Conservation (phyloP, 2,888 invertebrate genomes). For the Trachelus tabidus region DNA sequence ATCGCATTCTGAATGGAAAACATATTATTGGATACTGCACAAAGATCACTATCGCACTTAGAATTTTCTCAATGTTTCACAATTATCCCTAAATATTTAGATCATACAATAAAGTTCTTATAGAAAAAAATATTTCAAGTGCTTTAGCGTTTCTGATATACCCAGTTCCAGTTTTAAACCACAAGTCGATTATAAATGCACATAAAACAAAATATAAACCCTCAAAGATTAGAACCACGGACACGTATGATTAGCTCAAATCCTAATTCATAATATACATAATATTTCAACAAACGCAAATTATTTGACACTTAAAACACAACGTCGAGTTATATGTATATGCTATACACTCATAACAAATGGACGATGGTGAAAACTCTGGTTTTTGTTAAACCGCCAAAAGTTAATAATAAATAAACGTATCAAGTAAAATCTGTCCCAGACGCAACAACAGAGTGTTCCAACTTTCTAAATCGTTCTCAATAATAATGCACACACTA, state of each 20-base stretch:
- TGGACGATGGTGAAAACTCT: background rate
- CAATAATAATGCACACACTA: background rate
- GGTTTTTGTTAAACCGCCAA: background rate
- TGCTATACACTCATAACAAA: background rate
- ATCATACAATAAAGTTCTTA: background rate
- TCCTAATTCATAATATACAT: background rate
- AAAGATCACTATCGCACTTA: constrained; percentile 19
- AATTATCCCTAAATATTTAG: background rate
- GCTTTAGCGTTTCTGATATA: background rate
- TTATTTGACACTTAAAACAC: background rate
- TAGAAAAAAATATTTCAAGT: background rate
- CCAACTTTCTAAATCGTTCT: background rate
- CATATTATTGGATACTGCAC: constrained; percentile 35
- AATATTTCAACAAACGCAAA: background rate
- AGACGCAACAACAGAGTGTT: background rate
- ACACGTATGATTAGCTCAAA: background rate
- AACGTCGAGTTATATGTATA: background rate
- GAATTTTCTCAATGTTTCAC: background rate
- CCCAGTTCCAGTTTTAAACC: background rate
- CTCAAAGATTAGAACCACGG: background rate
- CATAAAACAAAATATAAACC: background rate
- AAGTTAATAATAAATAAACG: background rate
- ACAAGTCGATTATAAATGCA: background rate
- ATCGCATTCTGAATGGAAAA: constrained; percentile 49
- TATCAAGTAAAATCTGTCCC: background rate